Base-by-base conservation (phyloP, 2,888 invertebrate genomes). In the Pandemis heparana region DNA sequence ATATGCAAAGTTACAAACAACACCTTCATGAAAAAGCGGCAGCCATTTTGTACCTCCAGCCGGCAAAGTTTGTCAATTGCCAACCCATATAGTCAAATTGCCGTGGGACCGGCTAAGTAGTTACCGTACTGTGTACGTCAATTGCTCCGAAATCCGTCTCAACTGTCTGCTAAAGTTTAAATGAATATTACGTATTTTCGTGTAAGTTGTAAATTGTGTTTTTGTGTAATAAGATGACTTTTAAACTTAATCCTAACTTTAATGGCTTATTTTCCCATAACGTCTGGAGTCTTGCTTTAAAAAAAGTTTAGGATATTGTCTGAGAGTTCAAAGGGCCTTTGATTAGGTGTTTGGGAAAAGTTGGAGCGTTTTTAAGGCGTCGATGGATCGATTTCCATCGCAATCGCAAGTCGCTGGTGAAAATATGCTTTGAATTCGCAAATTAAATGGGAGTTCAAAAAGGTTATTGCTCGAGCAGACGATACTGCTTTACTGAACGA, bases 191-290 rank as follows among this genome's bases (percentile, higher is more conserved):
- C 76, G 73, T 74, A 73, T 74, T 89, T 86, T 86, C 84, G 85
- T 87, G 84, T 85, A 86, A 89, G 83, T 89, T 90, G 82, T 84
- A 89, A 90, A 91, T 92, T 88, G 87, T 87, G 83, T 89, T 88
- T 84, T 85, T 85, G 82, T 84, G 81, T 90, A 88, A 89, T 86
- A 89, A 85, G 86, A 89, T 85, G 88, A 90, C 89, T 91, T 92
- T 85, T 84, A 80, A 89, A 90, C 85, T 89, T 86, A 80, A 84
- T 85, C 79, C 80, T 65, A 87, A 90, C 84, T 89, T 89, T 82
- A 88, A 90, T 89, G 82, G 88, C 85, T 85, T 85, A 87, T 88
- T 86, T 84, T 84, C 75, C 63, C 63, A 73, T 73, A 69, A 74
- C 18, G 43, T 60, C 43, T 41, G 12, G n/a, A 56, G 53, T 16